Evolutionary conservation across 2,113 vertebrate genomes (phyloP).

Genomic region (Mustelus asterias): DNA sequence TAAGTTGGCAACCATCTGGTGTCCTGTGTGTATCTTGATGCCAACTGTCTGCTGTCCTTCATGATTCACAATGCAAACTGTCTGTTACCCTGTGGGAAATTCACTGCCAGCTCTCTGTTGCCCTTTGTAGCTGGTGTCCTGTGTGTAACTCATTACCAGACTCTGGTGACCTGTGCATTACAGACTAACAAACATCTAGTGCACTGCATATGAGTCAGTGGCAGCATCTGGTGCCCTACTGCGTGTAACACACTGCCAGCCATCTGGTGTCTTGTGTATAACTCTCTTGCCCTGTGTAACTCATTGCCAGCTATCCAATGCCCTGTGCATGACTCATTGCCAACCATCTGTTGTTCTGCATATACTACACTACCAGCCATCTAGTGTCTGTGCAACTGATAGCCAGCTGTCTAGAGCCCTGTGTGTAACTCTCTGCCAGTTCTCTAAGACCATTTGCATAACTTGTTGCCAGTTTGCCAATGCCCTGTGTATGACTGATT

Average conservation of each 20-base stretch:
- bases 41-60: not conserved
- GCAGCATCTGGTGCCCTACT: not conserved
- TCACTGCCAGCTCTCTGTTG: not conserved
- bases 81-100: not conserved
- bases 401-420: not conserved
- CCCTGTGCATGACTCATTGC: not conserved
- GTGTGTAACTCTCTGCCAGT: slow-evolving; percentile 1
- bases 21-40: not conserved
- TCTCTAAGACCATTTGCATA: not conserved
- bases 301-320: slow-evolving; percentile 10
- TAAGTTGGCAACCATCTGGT: not conserved
- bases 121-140: not conserved
- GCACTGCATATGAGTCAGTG: not conserved
- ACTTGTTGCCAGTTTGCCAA: not conserved
- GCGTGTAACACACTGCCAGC: not conserved
- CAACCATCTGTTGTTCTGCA: slow-evolving; percentile 26
- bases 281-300: slow-evolving; percentile 15
- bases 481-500: not conserved
- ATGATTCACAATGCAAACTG: not conserved
- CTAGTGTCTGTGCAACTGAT: not conserved
- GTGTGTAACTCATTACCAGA: slow-evolving; percentile 10
- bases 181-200: not conserved
- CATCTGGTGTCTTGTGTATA: slow-evolving; percentile 15
- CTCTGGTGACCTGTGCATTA: not conserved
- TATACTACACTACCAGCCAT: not conserved